Base-by-base conservation (phyloP, 2,888 invertebrate genomes). In the Diarsia brunnea region DNA sequence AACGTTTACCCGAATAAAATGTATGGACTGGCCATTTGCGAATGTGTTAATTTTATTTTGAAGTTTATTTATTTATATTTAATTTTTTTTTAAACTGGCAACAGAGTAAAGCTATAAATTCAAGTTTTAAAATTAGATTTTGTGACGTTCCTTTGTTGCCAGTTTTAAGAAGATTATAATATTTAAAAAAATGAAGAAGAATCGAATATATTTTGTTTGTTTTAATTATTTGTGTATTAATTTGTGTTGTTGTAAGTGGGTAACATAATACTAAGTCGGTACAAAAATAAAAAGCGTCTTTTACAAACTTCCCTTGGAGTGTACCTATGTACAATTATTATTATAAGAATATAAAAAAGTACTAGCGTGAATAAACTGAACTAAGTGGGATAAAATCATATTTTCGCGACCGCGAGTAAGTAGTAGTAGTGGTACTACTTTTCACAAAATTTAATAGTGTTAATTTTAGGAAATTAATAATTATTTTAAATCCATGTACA, bases 1-100 rank as follows among this genome's bases (percentile, higher is more conserved):
- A 80, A 65, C 49, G 68, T 49, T 76, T 49, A 10, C 55, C 64
- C 14, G 27, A 67, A 69, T 80, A 69, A 75, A 74, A 75, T 80
- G 27, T 79, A 31, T 24, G 51, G 19, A 43, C 65, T 61, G 47
- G 51, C 66, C 27, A 55, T 43, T 49, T 58, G 10, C 49, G 10
- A 64, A 58, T 47, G 27, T 55, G 63, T 64, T 19, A 63, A 58
- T 63, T 60, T 68, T 10, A 27, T 58, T 47, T 14, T 43, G 53
- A n/a, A 53, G 31, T 19, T 58, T 61, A 38, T 38, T 38, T 2
- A n/a, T 38, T 2, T 38, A 38, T 38, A 5, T 38, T 38, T 38
- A 38, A 38, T 5, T 3, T 38, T 38, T n/a, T 4, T 3, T 38
- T 3, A 38, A 38, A 38, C 38, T 38, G 38, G 8, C 8, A 38